A percentile compares a stretch with the other conserved stretches of the same genome.
Evolutionary conservation across 2,113 vertebrate genomes (phyloP).

Genomic region (Acanthochromis polyacanthus): DNA sequence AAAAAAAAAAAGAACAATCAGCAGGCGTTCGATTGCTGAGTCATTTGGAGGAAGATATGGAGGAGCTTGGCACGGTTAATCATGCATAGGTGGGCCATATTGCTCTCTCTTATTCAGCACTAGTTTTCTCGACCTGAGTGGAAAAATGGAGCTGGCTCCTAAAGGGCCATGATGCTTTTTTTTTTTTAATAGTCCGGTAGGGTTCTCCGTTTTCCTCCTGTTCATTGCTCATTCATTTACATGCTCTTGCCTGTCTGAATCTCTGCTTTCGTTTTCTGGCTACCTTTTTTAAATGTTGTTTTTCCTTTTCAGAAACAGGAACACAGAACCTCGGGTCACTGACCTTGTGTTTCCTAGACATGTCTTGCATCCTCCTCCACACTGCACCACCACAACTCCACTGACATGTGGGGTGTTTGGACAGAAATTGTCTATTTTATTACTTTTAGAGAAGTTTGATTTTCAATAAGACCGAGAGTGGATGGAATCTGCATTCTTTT

Average conservation of each 20-base stretch:
- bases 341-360: conserved; percentile 7
- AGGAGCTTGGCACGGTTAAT: conserved; percentile 46
- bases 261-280: conserved; percentile 13
- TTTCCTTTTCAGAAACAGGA: conserved; percentile 25
- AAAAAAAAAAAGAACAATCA: conserved; percentile 18
- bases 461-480: conserved; percentile 18
- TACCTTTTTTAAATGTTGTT: conserved; percentile 16
- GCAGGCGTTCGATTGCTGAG: conserved; percentile 44
- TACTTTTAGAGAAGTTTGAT: conserved; percentile 11
- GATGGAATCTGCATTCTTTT: conserved; percentile 30
- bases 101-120: conserved; percentile 17
- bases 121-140: conserved; percentile 48
- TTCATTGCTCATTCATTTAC: conserved; percentile 34
- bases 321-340: neutral
- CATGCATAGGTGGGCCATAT: conserved; percentile 37
- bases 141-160: conserved; percentile 47
- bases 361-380: conserved; percentile 8
- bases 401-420: conserved; percentile 4
- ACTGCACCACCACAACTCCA: neutral
- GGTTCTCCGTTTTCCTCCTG: conserved; percentile 33
- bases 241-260: neutral
- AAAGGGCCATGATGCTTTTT: conserved; percentile 49
- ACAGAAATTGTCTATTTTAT: conserved; percentile 5
- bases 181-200: conserved; percentile 35
- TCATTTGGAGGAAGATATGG: conserved; percentile 39